Conservation (phyloP, 2,797 vertebrate species). For the Numenius phaeopus region DNA sequence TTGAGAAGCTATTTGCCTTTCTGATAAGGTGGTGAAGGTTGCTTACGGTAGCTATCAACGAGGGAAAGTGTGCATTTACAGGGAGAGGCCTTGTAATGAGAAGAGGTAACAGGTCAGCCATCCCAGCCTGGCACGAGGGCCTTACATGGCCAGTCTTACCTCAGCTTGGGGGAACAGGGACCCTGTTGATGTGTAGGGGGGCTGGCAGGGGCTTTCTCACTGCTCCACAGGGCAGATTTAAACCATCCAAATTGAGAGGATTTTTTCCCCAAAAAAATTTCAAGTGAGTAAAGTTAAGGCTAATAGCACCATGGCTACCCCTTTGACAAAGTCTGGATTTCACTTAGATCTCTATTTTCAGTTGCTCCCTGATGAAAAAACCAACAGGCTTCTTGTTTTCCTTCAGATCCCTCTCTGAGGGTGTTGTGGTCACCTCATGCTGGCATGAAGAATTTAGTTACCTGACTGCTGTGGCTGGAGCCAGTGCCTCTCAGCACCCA, state of each 20-base stretch:
- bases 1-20: neutral
- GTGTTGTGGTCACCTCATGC: accelerated
- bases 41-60: accelerated
- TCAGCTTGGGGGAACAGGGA: neutral
- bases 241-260: accelerated
- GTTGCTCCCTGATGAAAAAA: neutral
- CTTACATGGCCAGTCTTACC: neutral
- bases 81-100: neutral
- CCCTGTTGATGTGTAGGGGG: accelerated
- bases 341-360: neutral
- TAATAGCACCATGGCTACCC: neutral
- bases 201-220: neutral
- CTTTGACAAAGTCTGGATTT: neutral
- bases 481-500: neutral
- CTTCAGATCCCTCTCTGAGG: neutral
- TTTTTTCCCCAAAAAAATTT: too few relatives aligned
- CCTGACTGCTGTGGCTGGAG: neutral
- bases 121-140: accelerated
- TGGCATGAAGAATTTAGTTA: neutral
- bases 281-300: neutral
- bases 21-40: neutral
- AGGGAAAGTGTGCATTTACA: accelerated
- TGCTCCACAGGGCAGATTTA: neutral
- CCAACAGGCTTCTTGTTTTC: neutral
- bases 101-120: neutral